Evolutionary conservation across 2,113 vertebrate genomes (phyloP), one percentile per base, ranked within the genome.

Genomic region (Oxygymnocypris stewartii): DNA sequence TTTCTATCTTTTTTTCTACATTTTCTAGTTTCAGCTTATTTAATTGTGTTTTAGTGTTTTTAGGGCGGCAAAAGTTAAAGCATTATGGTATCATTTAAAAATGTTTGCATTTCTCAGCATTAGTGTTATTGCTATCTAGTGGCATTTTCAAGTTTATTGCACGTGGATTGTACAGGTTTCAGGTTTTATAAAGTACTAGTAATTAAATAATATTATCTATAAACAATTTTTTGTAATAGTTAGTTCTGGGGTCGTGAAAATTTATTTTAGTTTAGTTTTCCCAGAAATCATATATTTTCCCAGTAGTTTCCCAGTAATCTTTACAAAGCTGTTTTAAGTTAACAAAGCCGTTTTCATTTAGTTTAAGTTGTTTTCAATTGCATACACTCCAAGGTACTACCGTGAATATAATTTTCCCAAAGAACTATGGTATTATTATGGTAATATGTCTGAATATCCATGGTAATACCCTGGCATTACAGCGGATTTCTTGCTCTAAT

Each of bases 381-480:
- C 65, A 37, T 37, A 88, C 96, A 97, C 93, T 96, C 18, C 35
- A 20, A 20, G 35, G 31, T 40, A 23, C 8, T 37, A 71, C 8
- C 35, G 10, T 11, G 69, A 73, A 23, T 40, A 73, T 73, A 0
- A 73, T 23, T 73, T 73, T 35, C 3, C 37, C 37, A 40, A 10
- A 71, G 40, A 76, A 14, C 40, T 3, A 75, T 76, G 44, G 40
- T 20, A 25, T 31, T 28, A 51, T 28, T 54, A 51, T 28, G 25
- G 47, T 28, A 54, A 54, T 97, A 93, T 78, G 47, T 54, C 75
- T 31, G 1, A 78, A 78, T 35, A 51, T 78, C 47, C 28, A 35
- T 35, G 67, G 73, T 85, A 79, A 75, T 57, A 57, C 63, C 73
- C 16, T 20, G 23, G 28, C 28, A 61, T 90, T 90, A 78, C 87